Evolutionary conservation across 2,113 vertebrate species (phyloP), one percentile per base, ranked within the genome.

Genomic region (Xerus inauris): DNA sequence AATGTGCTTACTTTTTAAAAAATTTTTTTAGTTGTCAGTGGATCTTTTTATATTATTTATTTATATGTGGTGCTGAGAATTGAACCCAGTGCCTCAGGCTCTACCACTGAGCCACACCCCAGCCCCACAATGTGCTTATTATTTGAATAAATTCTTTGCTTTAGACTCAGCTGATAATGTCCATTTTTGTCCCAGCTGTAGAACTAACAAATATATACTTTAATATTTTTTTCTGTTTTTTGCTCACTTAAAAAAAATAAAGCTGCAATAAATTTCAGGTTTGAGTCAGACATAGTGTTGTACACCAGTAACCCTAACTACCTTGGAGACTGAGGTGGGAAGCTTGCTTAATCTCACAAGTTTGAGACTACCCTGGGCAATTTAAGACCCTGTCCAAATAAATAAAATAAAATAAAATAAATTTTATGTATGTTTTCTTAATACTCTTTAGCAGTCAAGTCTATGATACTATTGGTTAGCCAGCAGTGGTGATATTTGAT

Each of bases 61-160:
- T n/a, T n/a, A n/a, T n/a, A n/a, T n/a, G n/a, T n/a, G n/a, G n/a
- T n/a, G n/a, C n/a, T n/a, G n/a, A n/a, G n/a, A n/a, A n/a, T n/a
- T n/a, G n/a, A n/a, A n/a, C n/a, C n/a, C n/a, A n/a, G n/a, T n/a
- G n/a, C n/a, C n/a, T n/a, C n/a, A n/a, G n/a, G n/a, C n/a, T n/a
- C n/a, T n/a, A n/a, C n/a, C n/a, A n/a, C n/a, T n/a, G n/a, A n/a
- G n/a, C n/a, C n/a, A n/a, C n/a, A n/a, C n/a, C n/a, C n/a, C n/a
- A n/a, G n/a, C n/a, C n/a, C n/a, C n/a, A n/a, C 42, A 85, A 57
- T 8, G 2, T 79, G 54, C 32, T 92, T 93, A 57, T 90, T 75
- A 79, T 92, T 76, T 76, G 49, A 92, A 47, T 54, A 95, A 92
- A 69, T 65, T 94, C 26, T 67, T 92, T 88, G 26, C 65, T 87